phyloP scores from a whole-genome alignment of 2,113 vertebrate genomes.

The Tor tambroides region DNA sequence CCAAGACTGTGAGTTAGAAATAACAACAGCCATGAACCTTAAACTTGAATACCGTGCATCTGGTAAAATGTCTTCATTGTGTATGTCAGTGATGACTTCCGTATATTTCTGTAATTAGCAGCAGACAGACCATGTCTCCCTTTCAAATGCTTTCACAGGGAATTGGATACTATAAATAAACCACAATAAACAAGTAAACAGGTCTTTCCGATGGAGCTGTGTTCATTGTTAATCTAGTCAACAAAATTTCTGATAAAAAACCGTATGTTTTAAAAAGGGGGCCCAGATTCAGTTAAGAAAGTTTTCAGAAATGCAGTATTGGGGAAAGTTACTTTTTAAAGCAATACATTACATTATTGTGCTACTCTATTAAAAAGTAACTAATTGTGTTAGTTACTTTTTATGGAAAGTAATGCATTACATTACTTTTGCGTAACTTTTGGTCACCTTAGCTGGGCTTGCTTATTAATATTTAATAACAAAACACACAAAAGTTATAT shows the following conservation, averaged over 20 bases:
- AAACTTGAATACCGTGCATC: conserved; percentile 54
- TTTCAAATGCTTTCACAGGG: conserved; percentile 26
- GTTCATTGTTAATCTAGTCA: neutral
- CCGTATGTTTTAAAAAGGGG: neutral
- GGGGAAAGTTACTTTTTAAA: too few species aligned
- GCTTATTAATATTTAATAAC: too few species aligned
- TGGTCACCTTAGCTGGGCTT: too few species aligned
- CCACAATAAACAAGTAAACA: neutral
- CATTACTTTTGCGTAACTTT: too few species aligned
- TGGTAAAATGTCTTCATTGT: conserved; percentile 48
- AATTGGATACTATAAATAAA: conserved; percentile 11
- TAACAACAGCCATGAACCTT: conserved; percentile 44
- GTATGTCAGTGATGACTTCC: conserved; percentile 41
- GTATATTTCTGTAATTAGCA: conserved; percentile 63
- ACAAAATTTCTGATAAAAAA: neutral
- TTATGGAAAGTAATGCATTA: too few species aligned
- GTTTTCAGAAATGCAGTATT: too few species aligned
- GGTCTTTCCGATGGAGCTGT: neutral
- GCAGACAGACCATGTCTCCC: neutral
- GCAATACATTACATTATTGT: too few species aligned
- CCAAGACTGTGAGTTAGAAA: neutral
- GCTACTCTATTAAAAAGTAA: too few species aligned
- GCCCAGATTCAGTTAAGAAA: too few species aligned
- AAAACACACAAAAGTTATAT: too few species aligned
- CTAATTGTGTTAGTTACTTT: too few species aligned